Evolutionary conservation across 2,113 vertebrate species (phyloP).

Genomic region (Atlantisia rogersi): DNA sequence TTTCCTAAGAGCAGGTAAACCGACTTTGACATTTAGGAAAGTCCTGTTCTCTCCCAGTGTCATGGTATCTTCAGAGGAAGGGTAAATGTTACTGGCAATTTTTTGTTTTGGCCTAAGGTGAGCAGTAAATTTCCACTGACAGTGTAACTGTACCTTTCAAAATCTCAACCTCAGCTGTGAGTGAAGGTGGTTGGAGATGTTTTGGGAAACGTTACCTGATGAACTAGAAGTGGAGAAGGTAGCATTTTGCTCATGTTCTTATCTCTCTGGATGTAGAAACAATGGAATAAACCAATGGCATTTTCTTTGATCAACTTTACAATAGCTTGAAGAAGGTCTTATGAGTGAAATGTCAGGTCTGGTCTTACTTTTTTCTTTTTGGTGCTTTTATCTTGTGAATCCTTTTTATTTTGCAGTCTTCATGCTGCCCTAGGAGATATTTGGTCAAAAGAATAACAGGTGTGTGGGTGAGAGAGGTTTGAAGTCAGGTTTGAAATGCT

Average conservation of each 20-base stretch:
- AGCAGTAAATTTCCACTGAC: not conserved
- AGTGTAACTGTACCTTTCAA: not conserved
- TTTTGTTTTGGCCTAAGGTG: not conserved
- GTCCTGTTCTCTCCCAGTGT: not conserved
- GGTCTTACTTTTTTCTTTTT: conserved; percentile 3
- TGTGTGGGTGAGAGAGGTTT: not conserved
- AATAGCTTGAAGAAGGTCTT: not conserved
- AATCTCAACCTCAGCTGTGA: not conserved
- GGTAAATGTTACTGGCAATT: not conserved
- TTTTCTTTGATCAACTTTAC: conserved; percentile 1
- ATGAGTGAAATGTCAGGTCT: not conserved
- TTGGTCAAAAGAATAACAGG: not conserved
- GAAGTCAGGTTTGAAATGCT: conserved; percentile 21
- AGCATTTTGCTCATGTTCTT: not conserved
- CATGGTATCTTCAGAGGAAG: not conserved
- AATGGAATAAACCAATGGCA: not conserved
- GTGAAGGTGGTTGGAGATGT: not conserved
- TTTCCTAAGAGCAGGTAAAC: not conserved
- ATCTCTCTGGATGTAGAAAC: not conserved
- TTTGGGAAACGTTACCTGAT: not conserved
- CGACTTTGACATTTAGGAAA: not conserved
- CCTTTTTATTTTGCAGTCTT: conserved; percentile 25
- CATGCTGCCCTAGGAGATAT: not conserved
- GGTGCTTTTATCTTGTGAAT: conserved; percentile 3
- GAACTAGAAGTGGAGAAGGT: not conserved